These are phyloP conservation scores for Motacilla tschutschensis DNA, from an alignment of 2,113 vertebrate genomes.

Conservation along the genomic window DNA sequence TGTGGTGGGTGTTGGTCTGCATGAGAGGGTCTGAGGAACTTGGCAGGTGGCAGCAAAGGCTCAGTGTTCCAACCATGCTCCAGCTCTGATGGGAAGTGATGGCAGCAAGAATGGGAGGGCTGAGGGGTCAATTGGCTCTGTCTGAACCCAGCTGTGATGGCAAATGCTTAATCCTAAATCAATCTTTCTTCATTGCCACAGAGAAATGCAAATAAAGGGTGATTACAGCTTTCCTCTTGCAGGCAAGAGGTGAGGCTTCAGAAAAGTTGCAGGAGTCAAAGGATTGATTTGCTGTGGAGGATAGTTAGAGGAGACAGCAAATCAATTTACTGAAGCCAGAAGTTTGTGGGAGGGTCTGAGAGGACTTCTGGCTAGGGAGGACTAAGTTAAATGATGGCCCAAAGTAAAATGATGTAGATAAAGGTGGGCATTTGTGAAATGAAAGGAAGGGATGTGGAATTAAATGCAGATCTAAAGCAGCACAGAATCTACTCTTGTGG, in stretches of 20 bases:
- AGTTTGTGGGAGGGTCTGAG: conserved; percentile 29
- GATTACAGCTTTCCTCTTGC: neutral
- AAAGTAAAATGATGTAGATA: conserved; percentile 1
- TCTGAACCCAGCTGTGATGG: neutral
- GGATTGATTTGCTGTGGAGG: conserved; percentile 34
- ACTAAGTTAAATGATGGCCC: neutral
- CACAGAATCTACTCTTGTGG: neutral
- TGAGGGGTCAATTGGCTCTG: neutral
- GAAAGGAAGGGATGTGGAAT: neutral
- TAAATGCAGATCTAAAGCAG: neutral
- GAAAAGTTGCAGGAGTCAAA: neutral
- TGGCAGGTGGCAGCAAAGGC: fast-evolving
- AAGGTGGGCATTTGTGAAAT: neutral
- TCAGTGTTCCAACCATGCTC: fast-evolving
- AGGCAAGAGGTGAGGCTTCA: neutral
- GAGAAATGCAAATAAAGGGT: neutral
- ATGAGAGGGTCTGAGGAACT: neutral
- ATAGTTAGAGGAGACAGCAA: conserved; percentile 25
- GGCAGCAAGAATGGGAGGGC: neutral
- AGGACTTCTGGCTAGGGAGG: neutral
- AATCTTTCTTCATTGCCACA: neutral
- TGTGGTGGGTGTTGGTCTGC: neutral
- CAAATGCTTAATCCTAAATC: neutral
- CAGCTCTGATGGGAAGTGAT: neutral
- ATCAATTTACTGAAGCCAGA: neutral